Evolutionary conservation across 2,888 invertebrate genomes (phyloP), one percentile per base, ranked within the genome.

Genomic region (Phrixothrix hirtus): DNA sequence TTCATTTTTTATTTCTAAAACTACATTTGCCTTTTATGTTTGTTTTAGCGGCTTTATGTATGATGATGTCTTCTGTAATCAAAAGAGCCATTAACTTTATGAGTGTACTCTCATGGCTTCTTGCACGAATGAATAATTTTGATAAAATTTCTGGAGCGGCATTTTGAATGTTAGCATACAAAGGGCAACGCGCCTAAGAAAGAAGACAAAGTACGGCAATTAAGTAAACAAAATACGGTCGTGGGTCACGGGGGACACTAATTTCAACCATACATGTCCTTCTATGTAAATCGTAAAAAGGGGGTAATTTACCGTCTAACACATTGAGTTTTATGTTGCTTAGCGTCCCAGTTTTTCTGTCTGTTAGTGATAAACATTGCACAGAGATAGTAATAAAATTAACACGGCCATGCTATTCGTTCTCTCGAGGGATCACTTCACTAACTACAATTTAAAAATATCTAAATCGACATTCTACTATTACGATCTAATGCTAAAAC

Each of bases 301-400:
- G 41, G 54, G 54, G 54, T 54, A 54, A 49, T 54, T 54, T 54
- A 54, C 48, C 54, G 16, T 54, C 54, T 49, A 49, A 37, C 47
- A 43, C 31, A 38, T 48, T 49, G 29, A 49, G 54, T 45, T 54
- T 49, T 54, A 47, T 46, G 51, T 49, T 47, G 51, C 43, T 55
- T 43, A 46, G 45, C 42, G 50, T 46, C 29, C 32, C 42, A 41
- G 42, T 55, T 55, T 55, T 55, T 50, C 42, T 42, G 50, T 50
- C 49, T 41, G 34, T 17, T 17, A 47, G 43, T 47, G 46, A 51
- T 55, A 55, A 55, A 55, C 55, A 55, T 45, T 37, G 50, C 46
- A 46, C 46, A 55, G 55, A 47, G 51, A 51, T 51, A 51, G 43
- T 46, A 47, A 53, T 52, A 53, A 56, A 55, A 55, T 55, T 55